phyloP scores from a whole-genome alignment of 2,888 invertebrate genomes.

The Copidosoma aretas region DNA sequence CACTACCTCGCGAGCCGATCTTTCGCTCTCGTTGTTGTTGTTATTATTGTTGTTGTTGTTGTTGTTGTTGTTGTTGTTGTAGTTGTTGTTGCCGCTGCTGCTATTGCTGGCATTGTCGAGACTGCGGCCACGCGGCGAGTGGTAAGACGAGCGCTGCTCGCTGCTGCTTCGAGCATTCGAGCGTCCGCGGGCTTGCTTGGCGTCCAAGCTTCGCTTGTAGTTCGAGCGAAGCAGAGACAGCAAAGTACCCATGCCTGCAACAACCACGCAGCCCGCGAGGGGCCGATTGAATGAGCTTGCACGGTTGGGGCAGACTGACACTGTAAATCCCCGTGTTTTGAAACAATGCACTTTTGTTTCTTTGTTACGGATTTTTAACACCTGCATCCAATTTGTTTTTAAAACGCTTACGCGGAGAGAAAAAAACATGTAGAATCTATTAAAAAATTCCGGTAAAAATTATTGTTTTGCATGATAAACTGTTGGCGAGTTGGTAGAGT shows the following conservation, averaged over 20 bases:
- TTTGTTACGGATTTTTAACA: no score
- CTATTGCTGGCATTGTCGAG: constrained; percentile 37
- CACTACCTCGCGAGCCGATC: constrained; percentile 55
- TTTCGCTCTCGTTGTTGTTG: constrained; percentile 45
- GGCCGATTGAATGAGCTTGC: background rate
- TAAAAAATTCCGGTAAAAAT: no score
- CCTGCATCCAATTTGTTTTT: no score
- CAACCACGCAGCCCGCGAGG: constrained; percentile 43
- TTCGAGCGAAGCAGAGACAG: constrained; percentile 58
- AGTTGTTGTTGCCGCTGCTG: constrained; percentile 41
- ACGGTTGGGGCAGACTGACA: no score
- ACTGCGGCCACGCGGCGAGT: constrained; percentile 20
- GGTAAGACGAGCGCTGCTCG: constrained; percentile 18
- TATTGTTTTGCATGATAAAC: no score
- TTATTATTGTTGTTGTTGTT: constrained; percentile 37
- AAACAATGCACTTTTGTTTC: no score
- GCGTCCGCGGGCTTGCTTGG: constrained; percentile 30
- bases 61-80: constrained; percentile 42
- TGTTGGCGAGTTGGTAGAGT: no score
- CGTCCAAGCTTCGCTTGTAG: constrained; percentile 47
- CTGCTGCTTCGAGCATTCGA: constrained; percentile 35
- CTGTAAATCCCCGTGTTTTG: background rate
- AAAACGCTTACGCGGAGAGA: no score
- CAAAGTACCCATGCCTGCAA: constrained; percentile 60
- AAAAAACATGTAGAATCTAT: no score